A percentile compares a stretch with the other conserved stretches of the same genome.
These are phyloP conservation scores for Dermolepida albohirtum DNA, from an alignment of 2,888 invertebrate genomes.

Conservation along the genomic window DNA sequence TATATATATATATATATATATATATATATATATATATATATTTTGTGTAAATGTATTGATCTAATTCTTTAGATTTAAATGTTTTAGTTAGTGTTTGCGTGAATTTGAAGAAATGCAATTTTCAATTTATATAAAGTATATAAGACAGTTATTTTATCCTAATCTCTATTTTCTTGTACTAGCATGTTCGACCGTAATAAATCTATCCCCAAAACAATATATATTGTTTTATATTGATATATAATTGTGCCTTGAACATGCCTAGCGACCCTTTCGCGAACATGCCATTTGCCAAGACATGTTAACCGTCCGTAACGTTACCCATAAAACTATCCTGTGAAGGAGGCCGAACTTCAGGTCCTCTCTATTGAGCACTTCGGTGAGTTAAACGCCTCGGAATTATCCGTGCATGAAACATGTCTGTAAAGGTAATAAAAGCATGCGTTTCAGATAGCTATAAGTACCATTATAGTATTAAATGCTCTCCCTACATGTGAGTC, in stretches of 20 bases:
- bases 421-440: constrained; percentile 19
- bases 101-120: too few species aligned
- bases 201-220: constrained; percentile 26
- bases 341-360: constrained; percentile 12
- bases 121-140: not conserved
- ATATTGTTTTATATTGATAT: constrained; percentile 26
- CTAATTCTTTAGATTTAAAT: too few species aligned
- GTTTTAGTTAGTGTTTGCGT: too few species aligned
- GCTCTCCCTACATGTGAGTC: too few species aligned
- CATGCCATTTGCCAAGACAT: constrained; percentile 45
- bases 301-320: constrained; percentile 47
- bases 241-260: constrained; percentile 27
- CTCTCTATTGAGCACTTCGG: constrained; percentile 25
- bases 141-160: not conserved
- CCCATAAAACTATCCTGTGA: constrained; percentile 37
- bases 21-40: too few species aligned
- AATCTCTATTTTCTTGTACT: not conserved
- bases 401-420: constrained; percentile 29
- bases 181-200: constrained; percentile 5
- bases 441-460: too few species aligned
- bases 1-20: too few species aligned
- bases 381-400: constrained; percentile 20
- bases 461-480: too few species aligned
- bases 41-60: too few species aligned
- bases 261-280: constrained; percentile 44